These are phyloP conservation scores for Drosophila bocqueti DNA, from an alignment of 1,140 invertebrate species.

Conservation along the genomic window DNA sequence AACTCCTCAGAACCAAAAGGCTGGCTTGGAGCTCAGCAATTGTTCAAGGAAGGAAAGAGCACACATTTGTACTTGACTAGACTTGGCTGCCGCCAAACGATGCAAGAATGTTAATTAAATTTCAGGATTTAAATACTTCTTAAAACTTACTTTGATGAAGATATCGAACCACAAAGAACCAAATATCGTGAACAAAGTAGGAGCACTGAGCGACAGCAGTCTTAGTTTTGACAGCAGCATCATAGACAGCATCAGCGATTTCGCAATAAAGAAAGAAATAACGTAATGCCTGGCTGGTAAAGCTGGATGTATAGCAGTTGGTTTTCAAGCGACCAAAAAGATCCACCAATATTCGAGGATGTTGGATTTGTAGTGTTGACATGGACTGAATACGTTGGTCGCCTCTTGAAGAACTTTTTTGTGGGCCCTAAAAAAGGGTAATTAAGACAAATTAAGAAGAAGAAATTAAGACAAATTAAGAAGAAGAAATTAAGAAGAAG, in stretches of 20 bases:
- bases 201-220: conserved; percentile 1
- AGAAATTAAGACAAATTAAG: no score
- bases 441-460: not conserved
- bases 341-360: conserved; percentile 57
- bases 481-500: not conserved
- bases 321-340: conserved; percentile 61
- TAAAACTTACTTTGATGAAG: conserved; percentile 49
- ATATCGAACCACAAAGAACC: conserved; percentile 61
- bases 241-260: conserved; percentile 60
- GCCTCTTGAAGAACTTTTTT: not conserved
- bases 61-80: conserved; percentile 39
- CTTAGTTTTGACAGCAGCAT: conserved; percentile 16
- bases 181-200: conserved; percentile 62
- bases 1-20: conserved; percentile 4
- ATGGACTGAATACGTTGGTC: conserved; percentile 36
- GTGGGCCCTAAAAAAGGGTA: conserved; percentile 3
- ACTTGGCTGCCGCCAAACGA: conserved; percentile 33
- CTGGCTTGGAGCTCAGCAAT: conserved; percentile 31
- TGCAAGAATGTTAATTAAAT: not conserved
- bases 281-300: conserved; percentile 41
- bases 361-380: conserved; percentile 40
- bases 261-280: conserved; percentile 58
- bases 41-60: conserved; percentile 42
- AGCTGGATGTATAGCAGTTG: conserved; percentile 48
- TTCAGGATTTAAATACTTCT: no score